Evolutionary conservation across 2,888 invertebrate species (phyloP).

Genomic region (Leucoptera coffeella): DNA sequence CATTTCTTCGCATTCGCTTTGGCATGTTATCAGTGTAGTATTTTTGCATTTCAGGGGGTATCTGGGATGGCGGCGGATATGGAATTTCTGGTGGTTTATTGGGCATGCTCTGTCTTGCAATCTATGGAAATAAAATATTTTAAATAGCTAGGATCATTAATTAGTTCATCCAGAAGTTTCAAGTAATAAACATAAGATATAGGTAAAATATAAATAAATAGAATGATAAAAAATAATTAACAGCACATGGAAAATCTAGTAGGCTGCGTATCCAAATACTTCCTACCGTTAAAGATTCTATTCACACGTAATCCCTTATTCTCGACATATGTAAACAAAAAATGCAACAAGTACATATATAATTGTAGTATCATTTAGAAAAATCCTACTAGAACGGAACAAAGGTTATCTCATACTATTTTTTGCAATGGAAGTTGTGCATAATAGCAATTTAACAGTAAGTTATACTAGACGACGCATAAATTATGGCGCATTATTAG

Average conservation of each 20-base stretch:
- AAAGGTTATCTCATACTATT: too few species aligned
- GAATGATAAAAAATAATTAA: background rate
- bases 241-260: background rate
- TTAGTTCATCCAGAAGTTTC: too few species aligned
- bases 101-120: slow-evolving; percentile 17
- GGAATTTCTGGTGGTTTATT: slow-evolving; percentile 8
- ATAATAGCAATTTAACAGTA: too few species aligned
- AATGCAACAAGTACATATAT: too few species aligned
- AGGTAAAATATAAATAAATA: background rate
- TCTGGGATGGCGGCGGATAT: slow-evolving; percentile 4
- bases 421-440: too few species aligned
- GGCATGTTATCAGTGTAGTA: slow-evolving; percentile 10
- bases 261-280: background rate
- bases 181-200: background rate
- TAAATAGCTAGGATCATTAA: background rate
- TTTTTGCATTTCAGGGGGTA: slow-evolving; percentile 6
- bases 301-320: too few species aligned
- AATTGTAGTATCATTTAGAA: too few species aligned
- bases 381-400: too few species aligned
- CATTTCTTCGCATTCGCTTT: slow-evolving; percentile 18
- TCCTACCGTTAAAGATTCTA: too few species aligned
- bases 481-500: too few species aligned
- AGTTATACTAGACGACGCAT: too few species aligned
- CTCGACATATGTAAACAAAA: too few species aligned
- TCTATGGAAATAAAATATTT: slow-evolving; percentile 11